phyloP scores from a whole-genome alignment of 1,140 invertebrate genomes.

The Diorhabda carinulata region DNA sequence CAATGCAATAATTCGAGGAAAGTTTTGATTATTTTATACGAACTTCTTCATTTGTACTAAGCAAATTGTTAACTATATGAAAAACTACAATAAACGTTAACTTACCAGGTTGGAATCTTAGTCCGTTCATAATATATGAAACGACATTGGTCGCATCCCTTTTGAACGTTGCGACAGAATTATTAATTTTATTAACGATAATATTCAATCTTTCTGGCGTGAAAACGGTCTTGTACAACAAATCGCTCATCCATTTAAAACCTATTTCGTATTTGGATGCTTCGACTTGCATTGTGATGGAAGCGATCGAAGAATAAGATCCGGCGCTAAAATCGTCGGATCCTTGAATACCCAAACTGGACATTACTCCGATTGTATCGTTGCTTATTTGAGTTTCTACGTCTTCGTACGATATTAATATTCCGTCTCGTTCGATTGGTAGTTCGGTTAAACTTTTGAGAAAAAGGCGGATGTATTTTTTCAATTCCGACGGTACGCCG shows the following conservation, averaged over 20 bases:
- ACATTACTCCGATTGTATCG: constrained; percentile 60
- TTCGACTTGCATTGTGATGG: constrained; percentile 61
- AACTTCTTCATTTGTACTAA: no score
- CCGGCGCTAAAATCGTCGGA: constrained; percentile 49
- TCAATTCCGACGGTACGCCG: constrained; percentile 54
- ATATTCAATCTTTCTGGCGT: constrained; percentile 70
- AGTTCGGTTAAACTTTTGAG: constrained; percentile 68
- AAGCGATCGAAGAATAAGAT: constrained; percentile 57
- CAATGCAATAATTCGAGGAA: no score
- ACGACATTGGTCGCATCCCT: constrained; percentile 60
- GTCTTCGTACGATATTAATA: constrained; percentile 64
- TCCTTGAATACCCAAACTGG: constrained; percentile 56
- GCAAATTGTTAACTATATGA: background rate
- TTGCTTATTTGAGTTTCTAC: constrained; percentile 71
- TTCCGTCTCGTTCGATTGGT: constrained; percentile 56
- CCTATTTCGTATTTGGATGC: constrained; percentile 70
- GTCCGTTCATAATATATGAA: constrained; percentile 58
- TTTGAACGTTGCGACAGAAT: constrained; percentile 70
- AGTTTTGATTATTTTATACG: no score
- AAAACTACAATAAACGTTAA: background rate
- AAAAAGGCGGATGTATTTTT: constrained; percentile 69
- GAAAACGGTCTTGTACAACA: constrained; percentile 69
- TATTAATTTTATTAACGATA: constrained; percentile 70
- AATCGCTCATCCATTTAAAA: constrained; percentile 71
- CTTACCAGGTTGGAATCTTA: constrained; percentile 61